Conservation (phyloP, 2,797 vertebrate species). For the Phylloscopus collybita region DNA sequence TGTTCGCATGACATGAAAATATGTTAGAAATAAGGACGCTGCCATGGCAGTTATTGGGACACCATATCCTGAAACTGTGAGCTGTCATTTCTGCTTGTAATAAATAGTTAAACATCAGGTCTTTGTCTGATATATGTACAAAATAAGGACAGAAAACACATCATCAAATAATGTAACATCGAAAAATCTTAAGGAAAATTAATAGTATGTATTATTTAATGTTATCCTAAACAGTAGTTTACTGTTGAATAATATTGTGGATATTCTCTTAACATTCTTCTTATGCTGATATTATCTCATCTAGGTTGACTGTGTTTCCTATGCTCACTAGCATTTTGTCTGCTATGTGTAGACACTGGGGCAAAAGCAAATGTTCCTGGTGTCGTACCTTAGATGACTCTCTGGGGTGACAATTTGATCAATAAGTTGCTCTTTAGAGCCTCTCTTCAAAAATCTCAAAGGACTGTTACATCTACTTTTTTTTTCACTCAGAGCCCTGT, state of each 20-base stretch:
- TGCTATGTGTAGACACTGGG: background rate
- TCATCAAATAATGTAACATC: fast-evolving
- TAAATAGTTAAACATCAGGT: background rate
- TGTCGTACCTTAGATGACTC: background rate
- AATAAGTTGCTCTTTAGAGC: background rate
- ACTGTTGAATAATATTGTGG: background rate
- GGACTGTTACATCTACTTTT: background rate
- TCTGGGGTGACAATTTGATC: background rate
- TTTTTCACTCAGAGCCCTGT: background rate
- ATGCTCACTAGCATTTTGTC: background rate
- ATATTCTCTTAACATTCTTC: background rate
- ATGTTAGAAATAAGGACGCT: background rate
- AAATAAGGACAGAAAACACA: background rate
- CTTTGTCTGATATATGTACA: background rate
- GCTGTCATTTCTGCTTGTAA: background rate
- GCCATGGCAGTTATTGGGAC: background rate
- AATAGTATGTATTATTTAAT: background rate
- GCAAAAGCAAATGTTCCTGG: background rate
- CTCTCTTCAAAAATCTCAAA: background rate
- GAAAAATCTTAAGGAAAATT: background rate
- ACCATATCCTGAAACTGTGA: background rate
- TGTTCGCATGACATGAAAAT: background rate
- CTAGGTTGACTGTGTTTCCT: background rate
- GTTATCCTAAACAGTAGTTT: background rate
- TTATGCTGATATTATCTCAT: background rate